Percentiles rank a stretch among this genome's conserved stretches.
Conservation (phyloP, 2,888 invertebrate species). For the Thera obeliscata region DNA sequence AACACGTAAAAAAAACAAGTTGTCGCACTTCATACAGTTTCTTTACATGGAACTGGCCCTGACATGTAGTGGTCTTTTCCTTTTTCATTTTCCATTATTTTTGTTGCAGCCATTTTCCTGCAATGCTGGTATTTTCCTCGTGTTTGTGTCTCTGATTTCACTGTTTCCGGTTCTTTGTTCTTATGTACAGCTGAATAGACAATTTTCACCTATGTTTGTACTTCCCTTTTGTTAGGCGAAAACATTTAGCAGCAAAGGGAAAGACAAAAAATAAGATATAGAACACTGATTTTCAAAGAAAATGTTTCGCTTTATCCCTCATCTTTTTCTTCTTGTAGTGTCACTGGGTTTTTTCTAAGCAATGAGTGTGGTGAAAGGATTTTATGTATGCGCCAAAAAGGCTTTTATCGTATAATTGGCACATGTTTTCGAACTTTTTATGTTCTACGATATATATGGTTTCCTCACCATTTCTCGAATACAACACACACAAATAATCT, state of each 20-base stretch:
- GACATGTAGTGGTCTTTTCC: background rate
- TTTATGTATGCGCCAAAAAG: too few species aligned
- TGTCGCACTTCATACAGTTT: background rate
- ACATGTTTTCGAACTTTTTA: too few species aligned
- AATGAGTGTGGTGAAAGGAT: too few species aligned
- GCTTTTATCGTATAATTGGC: too few species aligned
- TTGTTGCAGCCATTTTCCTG: conserved; percentile 26
- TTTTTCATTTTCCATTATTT: conserved; percentile 34
- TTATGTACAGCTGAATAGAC: background rate
- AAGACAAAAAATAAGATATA: background rate
- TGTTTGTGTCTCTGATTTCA: conserved; percentile 26
- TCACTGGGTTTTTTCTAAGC: too few species aligned
- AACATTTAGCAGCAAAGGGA: background rate
- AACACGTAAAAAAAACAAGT: background rate
- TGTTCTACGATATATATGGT: too few species aligned
- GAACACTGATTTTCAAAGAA: background rate
- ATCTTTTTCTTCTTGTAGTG: too few species aligned
- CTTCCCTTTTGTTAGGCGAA: background rate
- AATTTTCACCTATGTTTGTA: background rate
- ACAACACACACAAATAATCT: background rate
- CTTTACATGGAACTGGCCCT: background rate
- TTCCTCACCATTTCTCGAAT: too few species aligned
- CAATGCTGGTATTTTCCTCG: background rate
- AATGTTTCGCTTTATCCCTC: background rate
- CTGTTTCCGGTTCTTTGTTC: conserved; percentile 23